Evolutionary conservation across 2,113 vertebrate species (phyloP).

Genomic region (Upupa epops): DNA sequence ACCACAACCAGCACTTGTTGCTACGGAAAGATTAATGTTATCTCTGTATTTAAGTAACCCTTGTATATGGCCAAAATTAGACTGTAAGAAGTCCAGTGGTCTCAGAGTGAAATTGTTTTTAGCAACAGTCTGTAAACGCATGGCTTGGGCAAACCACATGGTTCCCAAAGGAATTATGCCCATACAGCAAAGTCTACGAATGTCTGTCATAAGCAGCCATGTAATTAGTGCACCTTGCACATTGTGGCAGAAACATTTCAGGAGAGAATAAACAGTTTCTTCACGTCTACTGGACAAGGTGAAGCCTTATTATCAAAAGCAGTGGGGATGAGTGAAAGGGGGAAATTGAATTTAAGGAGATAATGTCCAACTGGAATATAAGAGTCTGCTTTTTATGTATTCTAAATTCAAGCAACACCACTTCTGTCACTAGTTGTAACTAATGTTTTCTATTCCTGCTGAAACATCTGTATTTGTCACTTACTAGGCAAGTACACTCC

Average conservation of each 20-base stretch:
- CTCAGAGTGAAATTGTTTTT: slow-evolving; percentile 62
- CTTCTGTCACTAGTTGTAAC: background rate
- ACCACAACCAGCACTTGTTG: slow-evolving; percentile 65
- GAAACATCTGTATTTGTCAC: background rate
- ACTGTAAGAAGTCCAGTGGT: slow-evolving; percentile 54
- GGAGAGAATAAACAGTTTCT: background rate
- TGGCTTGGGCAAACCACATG: slow-evolving; percentile 40
- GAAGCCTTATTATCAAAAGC: background rate
- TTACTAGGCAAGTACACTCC: background rate
- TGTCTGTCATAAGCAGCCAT: background rate
- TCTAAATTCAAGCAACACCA: background rate
- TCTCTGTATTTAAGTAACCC: slow-evolving; percentile 75
- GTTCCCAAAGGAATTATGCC: slow-evolving; percentile 16
- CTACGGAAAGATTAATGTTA: slow-evolving; percentile 78
- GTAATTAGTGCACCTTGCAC: background rate
- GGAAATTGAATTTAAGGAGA: background rate
- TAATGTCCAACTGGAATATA: background rate
- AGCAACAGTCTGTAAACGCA: slow-evolving; percentile 55
- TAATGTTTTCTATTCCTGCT: background rate
- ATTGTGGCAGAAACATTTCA: background rate
- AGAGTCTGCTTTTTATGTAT: background rate
- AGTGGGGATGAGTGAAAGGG: background rate
- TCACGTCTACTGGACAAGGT: background rate
- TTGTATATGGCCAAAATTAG: slow-evolving; percentile 78
- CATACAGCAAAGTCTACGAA: background rate